Conservation (phyloP, 2,113 vertebrate species). For the Atlantisia rogersi region DNA sequence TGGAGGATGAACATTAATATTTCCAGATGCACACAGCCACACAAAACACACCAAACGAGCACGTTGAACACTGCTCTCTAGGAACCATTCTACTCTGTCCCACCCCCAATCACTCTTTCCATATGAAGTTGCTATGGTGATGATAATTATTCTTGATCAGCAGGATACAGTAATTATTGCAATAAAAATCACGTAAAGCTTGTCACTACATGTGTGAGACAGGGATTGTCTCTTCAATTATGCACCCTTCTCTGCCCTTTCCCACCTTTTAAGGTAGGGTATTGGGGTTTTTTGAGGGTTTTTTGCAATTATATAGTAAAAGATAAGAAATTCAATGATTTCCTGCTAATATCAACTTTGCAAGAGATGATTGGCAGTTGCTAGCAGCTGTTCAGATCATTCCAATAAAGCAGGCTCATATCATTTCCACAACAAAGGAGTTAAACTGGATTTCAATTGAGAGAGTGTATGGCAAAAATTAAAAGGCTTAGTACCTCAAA, state of each 20-base stretch:
- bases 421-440: slow-evolving; percentile 8
- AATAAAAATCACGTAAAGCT: slow-evolving; percentile 61
- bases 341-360: neutral
- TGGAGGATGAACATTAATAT: neutral
- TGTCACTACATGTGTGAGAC: slow-evolving; percentile 66
- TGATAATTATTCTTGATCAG: slow-evolving; percentile 72
- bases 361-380: neutral
- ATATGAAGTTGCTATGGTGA: slow-evolving; percentile 61
- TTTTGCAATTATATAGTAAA: slow-evolving; percentile 27
- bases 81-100: neutral
- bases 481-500: neutral
- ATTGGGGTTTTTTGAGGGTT: neutral
- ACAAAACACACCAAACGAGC: neutral
- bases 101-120: slow-evolving; percentile 9
- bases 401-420: neutral
- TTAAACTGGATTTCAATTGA: neutral
- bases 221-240: slow-evolving; percentile 44
- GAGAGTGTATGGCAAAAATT: neutral
- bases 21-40: neutral
- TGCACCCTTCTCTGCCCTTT: slow-evolving; percentile 25
- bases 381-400: slow-evolving; percentile 1
- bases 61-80: neutral
- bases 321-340: slow-evolving; percentile 42
- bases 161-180: slow-evolving; percentile 70
- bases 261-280: slow-evolving; percentile 25